Percentiles rank a stretch among this genome's conserved stretches.
phyloP scores from a whole-genome alignment of 1,140 invertebrate genomes.

The Camponotus vicinus region DNA sequence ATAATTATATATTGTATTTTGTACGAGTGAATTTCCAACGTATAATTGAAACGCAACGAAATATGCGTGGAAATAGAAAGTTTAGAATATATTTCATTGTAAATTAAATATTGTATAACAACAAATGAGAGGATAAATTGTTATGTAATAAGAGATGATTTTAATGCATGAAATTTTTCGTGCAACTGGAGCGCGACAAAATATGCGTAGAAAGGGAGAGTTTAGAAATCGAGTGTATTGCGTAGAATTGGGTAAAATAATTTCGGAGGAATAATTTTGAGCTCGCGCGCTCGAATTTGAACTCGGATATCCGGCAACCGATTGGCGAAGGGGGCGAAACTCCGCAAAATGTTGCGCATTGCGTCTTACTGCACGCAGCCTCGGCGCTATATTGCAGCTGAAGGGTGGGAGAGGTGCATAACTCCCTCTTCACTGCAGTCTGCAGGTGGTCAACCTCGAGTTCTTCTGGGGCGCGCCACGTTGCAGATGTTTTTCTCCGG shows the following conservation, averaged over 20 bases:
- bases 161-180: background rate
- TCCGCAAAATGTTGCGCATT: conserved; percentile 85
- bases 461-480: background rate
- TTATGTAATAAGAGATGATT: background rate
- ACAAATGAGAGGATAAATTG: too few relatives aligned
- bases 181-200: background rate
- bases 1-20: background rate
- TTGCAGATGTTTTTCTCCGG: background rate
- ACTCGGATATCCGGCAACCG: background rate
- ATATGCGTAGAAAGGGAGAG: background rate
- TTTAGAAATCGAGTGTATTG: background rate
- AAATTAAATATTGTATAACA: too few relatives aligned
- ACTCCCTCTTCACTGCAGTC: conserved; percentile 74
- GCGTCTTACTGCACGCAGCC: conserved; percentile 81
- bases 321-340: conserved; percentile 34
- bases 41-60: background rate
- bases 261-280: background rate
- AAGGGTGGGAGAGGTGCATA: conserved; percentile 36
- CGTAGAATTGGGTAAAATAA: background rate
- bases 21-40: background rate
- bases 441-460: conserved; percentile 82
- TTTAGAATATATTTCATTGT: background rate
- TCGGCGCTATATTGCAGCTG: conserved; percentile 58
- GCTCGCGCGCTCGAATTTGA: conserved; percentile 2
- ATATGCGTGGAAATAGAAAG: background rate